phyloP scores from a whole-genome alignment of 2,888 invertebrate genomes.

The Tromatobia lineatoria region DNA sequence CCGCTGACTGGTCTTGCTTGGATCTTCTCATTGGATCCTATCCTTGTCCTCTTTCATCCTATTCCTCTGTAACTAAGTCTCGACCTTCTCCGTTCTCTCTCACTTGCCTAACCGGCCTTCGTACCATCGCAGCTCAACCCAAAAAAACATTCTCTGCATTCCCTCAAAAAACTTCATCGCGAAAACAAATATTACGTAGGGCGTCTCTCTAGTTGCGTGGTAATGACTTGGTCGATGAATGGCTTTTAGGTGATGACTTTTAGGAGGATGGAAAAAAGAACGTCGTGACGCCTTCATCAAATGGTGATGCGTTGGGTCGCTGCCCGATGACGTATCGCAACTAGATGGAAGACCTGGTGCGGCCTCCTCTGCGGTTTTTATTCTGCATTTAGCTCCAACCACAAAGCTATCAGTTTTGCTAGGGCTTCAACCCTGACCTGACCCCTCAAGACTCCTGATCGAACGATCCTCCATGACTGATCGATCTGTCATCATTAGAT shows the following conservation, averaged over 20 bases:
- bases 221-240: conserved; percentile 54
- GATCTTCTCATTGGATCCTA: conserved; percentile 62
- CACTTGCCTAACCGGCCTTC: conserved; percentile 51
- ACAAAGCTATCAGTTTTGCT: conserved; percentile 50
- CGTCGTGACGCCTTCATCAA: conserved; percentile 37
- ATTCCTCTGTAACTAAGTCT: conserved; percentile 40
- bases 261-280: conserved; percentile 30
- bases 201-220: background rate
- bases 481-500: conserved; percentile 80
- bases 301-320: conserved; percentile 34
- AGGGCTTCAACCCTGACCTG: conserved; percentile 29
- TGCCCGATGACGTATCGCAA: conserved; percentile 65
- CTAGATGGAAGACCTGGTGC: conserved; percentile 58
- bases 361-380: conserved; percentile 68
- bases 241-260: conserved; percentile 45
- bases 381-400: conserved; percentile 31
- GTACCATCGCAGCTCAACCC: background rate
- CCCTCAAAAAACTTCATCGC: conserved; percentile 13
- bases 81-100: conserved; percentile 26
- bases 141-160: conserved; percentile 44
- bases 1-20: conserved; percentile 65
- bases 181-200: conserved; percentile 14
- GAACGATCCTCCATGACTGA: conserved; percentile 71
- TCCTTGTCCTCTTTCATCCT: conserved; percentile 45
- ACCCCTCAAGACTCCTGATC: conserved; percentile 39